These are phyloP conservation scores for Brenthis daphne DNA, from an alignment of 2,888 invertebrate species.

Conservation along the genomic window DNA sequence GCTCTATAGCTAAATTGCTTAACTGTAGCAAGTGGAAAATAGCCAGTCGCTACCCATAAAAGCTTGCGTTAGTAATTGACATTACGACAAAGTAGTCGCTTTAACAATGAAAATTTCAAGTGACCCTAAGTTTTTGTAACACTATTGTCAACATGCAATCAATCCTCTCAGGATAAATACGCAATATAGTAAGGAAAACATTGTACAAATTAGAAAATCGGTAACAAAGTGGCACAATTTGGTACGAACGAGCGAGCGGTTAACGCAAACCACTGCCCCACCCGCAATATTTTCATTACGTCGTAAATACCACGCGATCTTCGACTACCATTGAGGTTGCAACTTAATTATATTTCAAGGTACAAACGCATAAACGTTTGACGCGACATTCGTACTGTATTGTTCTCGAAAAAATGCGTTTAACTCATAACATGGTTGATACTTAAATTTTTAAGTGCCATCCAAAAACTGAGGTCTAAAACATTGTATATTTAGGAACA, in stretches of 20 bases:
- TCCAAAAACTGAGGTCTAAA: not conserved
- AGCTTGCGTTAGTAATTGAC: not conserved
- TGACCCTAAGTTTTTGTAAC: constrained; percentile 1
- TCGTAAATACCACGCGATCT: constrained; percentile 54
- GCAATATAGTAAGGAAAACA: constrained; percentile 20
- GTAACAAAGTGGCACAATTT: constrained; percentile 51
- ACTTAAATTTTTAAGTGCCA: constrained; percentile 11
- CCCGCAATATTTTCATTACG: constrained; percentile 65
- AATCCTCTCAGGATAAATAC: not conserved
- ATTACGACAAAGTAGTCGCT: not conserved
- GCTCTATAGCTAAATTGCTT: constrained; percentile 8
- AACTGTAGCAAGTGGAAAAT: constrained; percentile 2
- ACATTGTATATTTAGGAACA: no score
- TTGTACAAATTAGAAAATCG: constrained; percentile 41
- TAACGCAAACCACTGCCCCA: constrained; percentile 37
- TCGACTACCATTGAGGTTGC: constrained; percentile 57
- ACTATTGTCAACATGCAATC: not conserved
- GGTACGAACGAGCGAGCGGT: constrained; percentile 49
- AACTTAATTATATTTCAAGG: constrained; percentile 58
- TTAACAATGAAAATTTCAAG: constrained; percentile 3
- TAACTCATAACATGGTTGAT: constrained; percentile 5
- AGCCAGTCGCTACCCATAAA: not conserved
- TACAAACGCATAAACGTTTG: constrained; percentile 40
- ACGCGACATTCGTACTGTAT: constrained; percentile 40
- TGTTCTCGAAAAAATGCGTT: constrained; percentile 37